Conservation (phyloP, 2,888 invertebrate genomes). For the Andrena haemorrhoa region DNA sequence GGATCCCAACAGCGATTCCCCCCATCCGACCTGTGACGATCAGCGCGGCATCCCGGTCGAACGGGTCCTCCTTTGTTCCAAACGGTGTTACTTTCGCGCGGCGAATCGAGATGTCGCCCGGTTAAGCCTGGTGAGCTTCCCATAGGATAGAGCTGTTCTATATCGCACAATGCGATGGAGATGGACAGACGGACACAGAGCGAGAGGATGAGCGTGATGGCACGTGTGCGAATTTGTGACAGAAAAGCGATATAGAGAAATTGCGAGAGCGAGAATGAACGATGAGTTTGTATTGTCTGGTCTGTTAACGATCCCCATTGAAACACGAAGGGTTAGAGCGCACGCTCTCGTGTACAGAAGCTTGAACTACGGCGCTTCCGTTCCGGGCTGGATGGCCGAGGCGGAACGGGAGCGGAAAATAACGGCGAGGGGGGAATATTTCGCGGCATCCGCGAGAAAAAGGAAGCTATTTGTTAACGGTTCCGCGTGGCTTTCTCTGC, state of each 20-base stretch:
- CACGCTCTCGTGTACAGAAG: not conserved
- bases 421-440: not conserved
- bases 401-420: not conserved
- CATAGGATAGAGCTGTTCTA: slow-evolving; percentile 18
- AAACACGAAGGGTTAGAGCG: not conserved
- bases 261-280: slow-evolving; percentile 6
- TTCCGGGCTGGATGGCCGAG: too few species aligned
- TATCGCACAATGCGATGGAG: slow-evolving; percentile 61
- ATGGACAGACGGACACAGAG: slow-evolving; percentile 78
- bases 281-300: slow-evolving; percentile 32
- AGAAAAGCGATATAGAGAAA: not conserved
- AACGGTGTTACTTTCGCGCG: not conserved
- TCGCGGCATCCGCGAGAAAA: not conserved
- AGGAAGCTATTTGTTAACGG: not conserved
- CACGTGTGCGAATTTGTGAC: slow-evolving; percentile 30
- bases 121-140: slow-evolving; percentile 3
- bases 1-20: not conserved
- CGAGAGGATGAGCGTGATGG: slow-evolving; percentile 34
- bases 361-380: not conserved
- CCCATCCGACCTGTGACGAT: not conserved
- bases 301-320: slow-evolving; percentile 33
- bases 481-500: not conserved
- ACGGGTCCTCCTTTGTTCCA: not conserved
- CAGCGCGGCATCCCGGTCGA: not conserved
- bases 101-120: slow-evolving; percentile 10